A percentile compares a stretch with the other conserved stretches of the same genome.
Conservation (phyloP, 1,140 invertebrate species). For the Brachystomella parvula region DNA sequence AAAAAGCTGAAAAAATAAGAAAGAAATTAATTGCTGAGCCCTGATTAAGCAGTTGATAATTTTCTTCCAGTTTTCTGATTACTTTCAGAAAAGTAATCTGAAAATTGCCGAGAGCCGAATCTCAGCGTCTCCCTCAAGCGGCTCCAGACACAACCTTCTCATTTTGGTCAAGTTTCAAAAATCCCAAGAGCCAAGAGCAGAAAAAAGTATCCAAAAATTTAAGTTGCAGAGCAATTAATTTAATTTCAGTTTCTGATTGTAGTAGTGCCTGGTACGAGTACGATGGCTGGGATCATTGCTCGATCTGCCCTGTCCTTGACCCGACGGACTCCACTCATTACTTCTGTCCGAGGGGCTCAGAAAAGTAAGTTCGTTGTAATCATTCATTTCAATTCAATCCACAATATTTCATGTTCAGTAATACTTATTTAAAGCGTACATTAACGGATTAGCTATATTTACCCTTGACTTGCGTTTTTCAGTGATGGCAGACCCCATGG, state of each 20-base stretch:
- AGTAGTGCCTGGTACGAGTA: background rate
- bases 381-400: background rate
- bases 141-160: background rate
- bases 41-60: too few species aligned
- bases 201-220: too few species aligned
- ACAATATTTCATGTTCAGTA: background rate
- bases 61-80: too few species aligned
- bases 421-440: too few species aligned
- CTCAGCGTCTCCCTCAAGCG: too few species aligned
- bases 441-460: too few species aligned
- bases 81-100: too few species aligned
- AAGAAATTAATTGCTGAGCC: too few species aligned
- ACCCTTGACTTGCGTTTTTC: constrained; percentile 18
- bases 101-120: too few species aligned
- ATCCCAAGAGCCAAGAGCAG: too few species aligned
- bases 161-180: background rate
- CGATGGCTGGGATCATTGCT: constrained; percentile 16
- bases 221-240: background rate
- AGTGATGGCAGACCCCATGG: constrained; percentile 73
- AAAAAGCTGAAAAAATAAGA: too few species aligned
- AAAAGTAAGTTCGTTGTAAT: constrained; percentile 19
- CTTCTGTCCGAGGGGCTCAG: constrained; percentile 7
- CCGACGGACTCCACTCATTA: constrained; percentile 13
- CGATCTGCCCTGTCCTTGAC: constrained; percentile 5
- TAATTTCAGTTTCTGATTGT: background rate